Base-by-base conservation (phyloP, 2,888 invertebrate species). In the Sarcophaga variegata region DNA sequence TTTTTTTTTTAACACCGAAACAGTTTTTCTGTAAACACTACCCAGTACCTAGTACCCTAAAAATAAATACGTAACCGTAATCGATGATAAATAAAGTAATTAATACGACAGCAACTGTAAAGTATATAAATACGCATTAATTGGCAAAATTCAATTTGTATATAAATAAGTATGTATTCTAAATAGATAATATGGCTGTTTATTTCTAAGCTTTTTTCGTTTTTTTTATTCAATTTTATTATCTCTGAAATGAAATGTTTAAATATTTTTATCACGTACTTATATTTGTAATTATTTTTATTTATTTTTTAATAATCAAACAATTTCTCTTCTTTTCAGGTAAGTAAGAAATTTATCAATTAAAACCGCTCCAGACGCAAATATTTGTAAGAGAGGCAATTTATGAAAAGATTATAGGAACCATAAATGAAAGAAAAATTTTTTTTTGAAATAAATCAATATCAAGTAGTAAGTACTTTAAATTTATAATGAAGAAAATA, bases 381-480 rank as follows among this genome's bases (percentile, higher is more conserved):
- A 45, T 11, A n/a, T 3, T 45, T 20, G n/a, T 11, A 20, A 79
- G 37, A 25, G 54, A 49, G 85, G 78, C 85, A 87, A 79, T 77
- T 83, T 80, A 86, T 80, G 80, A 83, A 80, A 81, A 81, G 67
- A 71, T 80, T 83, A 27, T 64, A 70, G n/a, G 17, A n/a, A 64
- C 64, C 45, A 63, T 62, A 37, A 37, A 37, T 37, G 37, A 59
- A 70, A 64, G 8, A 66, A 70, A 63, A 62, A 59, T 25, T 45
- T 27, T 6, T 37, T 37, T 20, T 62, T 54, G 6, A 54, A 69
- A 81, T 74, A 75, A 81, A 81, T 87, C 75, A 79, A 69, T 37
- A 64, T 25, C 14, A 74, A 80, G 49, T 71, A 59, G 86, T 87
- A 87, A 87, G 87, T 87, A 87, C 81, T 79, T 54, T 79, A 82